These are phyloP conservation scores for Crioceris asparagi DNA, from an alignment of 2,888 invertebrate species.

Conservation along the genomic window DNA sequence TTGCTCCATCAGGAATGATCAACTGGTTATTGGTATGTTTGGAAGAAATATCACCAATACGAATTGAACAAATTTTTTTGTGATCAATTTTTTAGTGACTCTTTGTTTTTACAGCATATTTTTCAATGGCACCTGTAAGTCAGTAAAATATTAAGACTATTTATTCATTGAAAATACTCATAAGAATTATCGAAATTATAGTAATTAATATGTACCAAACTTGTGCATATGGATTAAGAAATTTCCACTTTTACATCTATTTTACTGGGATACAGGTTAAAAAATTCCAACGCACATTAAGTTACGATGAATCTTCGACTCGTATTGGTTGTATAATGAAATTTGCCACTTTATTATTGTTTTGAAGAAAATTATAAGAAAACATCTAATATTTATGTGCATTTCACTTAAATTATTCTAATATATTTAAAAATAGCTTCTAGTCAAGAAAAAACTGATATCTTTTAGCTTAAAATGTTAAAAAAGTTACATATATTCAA, in stretches of 20 bases:
- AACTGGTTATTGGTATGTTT: too few relatives aligned
- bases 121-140: too few relatives aligned
- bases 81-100: conserved; percentile 2
- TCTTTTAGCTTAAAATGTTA: conserved; percentile 39
- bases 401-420: conserved; percentile 29
- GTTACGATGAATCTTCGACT: conserved; percentile 21
- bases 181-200: too few relatives aligned
- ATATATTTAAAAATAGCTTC: conserved; percentile 28
- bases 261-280: conserved; percentile 1
- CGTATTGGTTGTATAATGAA: conserved; percentile 19
- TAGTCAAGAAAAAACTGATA: conserved; percentile 31
- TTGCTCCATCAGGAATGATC: conserved; percentile 26
- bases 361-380: conserved; percentile 24
- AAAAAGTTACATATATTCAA: conserved; percentile 37
- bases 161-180: too few relatives aligned
- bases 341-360: conserved; percentile 27
- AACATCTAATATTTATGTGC: conserved; percentile 30
- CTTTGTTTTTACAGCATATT: neutral
- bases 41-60: conserved; percentile 7
- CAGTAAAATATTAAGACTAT: too few relatives aligned
- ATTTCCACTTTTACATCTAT: conserved; percentile 1
- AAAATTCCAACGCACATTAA: conserved; percentile 26
- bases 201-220: too few relatives aligned
- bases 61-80: too few relatives aligned
- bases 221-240: too few relatives aligned